These are phyloP conservation scores for Embiotoca jacksoni DNA, from an alignment of 2,113 vertebrate genomes.

Conservation along the genomic window DNA sequence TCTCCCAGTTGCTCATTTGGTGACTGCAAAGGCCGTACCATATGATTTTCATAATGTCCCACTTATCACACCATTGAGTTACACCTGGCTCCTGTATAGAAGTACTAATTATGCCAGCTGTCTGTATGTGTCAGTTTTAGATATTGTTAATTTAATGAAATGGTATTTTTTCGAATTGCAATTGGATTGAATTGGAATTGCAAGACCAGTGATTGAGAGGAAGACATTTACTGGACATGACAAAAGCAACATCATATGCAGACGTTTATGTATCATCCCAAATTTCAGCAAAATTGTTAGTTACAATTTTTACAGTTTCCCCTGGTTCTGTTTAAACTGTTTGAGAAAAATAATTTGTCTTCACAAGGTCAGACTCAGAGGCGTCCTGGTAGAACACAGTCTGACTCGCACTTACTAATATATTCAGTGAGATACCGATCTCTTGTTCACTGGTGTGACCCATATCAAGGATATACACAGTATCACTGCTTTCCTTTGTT, in stretches of 20 bases:
- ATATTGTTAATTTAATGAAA: too few species aligned
- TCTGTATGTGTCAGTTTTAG: neutral
- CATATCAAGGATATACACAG: slow-evolving; percentile 37
- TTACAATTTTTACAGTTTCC: neutral
- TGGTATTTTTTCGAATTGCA: too few species aligned
- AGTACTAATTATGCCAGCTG: neutral
- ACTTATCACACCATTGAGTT: neutral
- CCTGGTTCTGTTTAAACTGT: neutral
- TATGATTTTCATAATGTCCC: neutral
- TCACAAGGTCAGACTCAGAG: slow-evolving; percentile 40
- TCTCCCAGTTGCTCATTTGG: neutral
- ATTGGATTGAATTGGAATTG: too few species aligned
- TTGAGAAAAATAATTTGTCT: slow-evolving; percentile 15
- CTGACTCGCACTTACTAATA: slow-evolving; percentile 49
- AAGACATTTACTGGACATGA: neutral
- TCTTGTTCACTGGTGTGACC: slow-evolving; percentile 30
- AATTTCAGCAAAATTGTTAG: neutral
- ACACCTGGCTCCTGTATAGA: neutral
- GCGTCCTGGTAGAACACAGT: slow-evolving; percentile 21
- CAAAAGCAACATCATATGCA: neutral
- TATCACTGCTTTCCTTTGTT: slow-evolving; percentile 18
- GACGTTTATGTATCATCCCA: neutral
- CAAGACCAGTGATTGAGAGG: too few species aligned
- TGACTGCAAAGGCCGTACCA: neutral
- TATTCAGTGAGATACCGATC: slow-evolving; percentile 38